Evolutionary conservation across 2,113 vertebrate species (phyloP), one percentile per base, ranked within the genome.

Genomic region (Seriola rivoliana): DNA sequence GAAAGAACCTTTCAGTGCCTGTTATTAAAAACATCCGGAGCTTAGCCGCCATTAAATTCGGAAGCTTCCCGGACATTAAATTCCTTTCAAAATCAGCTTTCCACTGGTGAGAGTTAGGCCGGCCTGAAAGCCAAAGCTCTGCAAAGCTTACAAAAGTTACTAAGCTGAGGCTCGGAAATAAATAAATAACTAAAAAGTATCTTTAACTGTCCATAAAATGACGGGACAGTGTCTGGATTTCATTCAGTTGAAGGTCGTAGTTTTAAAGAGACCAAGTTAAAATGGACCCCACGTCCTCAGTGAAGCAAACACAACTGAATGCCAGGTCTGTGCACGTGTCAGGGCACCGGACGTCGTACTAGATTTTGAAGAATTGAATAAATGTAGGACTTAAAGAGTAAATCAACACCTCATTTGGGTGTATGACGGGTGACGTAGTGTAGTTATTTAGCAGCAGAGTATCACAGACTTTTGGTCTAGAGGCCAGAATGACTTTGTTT

Each of bases 71-170:
- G 11, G 12, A 36, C 64, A 54, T 71, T 79, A 50, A 60, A 42
- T 38, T 55, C 71, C 71, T 71, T 82, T 65, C 59, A 59, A 38
- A 63, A 71, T 54, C 74, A 58, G 62, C 68, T 65, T 71, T 66
- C 11, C 48, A 6, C n/a, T 0, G 40, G 16, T 32, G 57, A 46
- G 42, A 58, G 83, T 60, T 29, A 52, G 44, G 48, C 29, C 1
- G 1, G 23, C 32, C 72, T 8, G 36, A 25, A n/a, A 85, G 38
- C 55, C 68, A 54, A 78, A 57, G 38, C 55, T 74, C 19, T 74
- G 44, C 71, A 60, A 78, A 64, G 40, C 74, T 86, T 44, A 80
- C 32, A 55, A 48, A 66, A 64, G n/a, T 55, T 4, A 23, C n/a
- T 55, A 23, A 55, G 21, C 52, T 54, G 5, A 19, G 52, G 4